Conservation (phyloP, 1,140 invertebrate species). For the Ceratina calcarata region DNA sequence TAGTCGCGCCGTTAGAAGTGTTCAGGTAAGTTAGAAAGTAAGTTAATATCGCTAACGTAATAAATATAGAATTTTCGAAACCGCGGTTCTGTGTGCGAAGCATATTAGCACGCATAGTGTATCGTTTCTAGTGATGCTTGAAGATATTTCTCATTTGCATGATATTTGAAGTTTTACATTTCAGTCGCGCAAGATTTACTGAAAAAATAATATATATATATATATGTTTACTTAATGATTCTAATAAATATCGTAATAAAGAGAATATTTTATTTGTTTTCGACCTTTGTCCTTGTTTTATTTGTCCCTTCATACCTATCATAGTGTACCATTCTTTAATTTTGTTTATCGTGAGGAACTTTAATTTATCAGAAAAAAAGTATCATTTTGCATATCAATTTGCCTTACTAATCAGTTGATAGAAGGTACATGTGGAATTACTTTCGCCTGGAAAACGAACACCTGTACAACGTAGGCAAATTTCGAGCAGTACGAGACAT, state of each 20-base stretch:
- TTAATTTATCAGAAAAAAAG: slow-evolving; percentile 8
- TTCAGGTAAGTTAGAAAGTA: slow-evolving; percentile 81
- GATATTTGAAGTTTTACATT: slow-evolving; percentile 23
- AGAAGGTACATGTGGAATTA: slow-evolving; percentile 94
- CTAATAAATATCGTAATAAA: slow-evolving; percentile 40
- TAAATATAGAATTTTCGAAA: background rate
- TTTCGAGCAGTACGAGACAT: slow-evolving; percentile 92
- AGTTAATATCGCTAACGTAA: background rate
- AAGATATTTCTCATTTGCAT: slow-evolving; percentile 23
- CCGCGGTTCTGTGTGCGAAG: background rate
- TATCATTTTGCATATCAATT: slow-evolving; percentile 33
- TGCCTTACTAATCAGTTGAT: slow-evolving; percentile 61
- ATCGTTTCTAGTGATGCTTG: slow-evolving; percentile 26
- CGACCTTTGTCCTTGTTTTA: slow-evolving; percentile 14
- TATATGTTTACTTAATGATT: slow-evolving; percentile 12
- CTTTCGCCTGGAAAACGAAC: slow-evolving; percentile 95
- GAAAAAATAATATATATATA: background rate
- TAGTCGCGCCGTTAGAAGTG: slow-evolving; percentile 91
- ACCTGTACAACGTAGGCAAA: slow-evolving; percentile 96
- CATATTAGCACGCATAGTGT: slow-evolving; percentile 10
- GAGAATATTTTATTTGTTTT: slow-evolving; percentile 13
- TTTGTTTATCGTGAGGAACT: background rate
- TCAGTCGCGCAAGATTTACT: background rate
- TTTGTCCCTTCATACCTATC: slow-evolving; percentile 7
- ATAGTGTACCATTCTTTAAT: background rate